phyloP scores from a whole-genome alignment of 2,888 invertebrate species.

The Coelinius sp. region DNA sequence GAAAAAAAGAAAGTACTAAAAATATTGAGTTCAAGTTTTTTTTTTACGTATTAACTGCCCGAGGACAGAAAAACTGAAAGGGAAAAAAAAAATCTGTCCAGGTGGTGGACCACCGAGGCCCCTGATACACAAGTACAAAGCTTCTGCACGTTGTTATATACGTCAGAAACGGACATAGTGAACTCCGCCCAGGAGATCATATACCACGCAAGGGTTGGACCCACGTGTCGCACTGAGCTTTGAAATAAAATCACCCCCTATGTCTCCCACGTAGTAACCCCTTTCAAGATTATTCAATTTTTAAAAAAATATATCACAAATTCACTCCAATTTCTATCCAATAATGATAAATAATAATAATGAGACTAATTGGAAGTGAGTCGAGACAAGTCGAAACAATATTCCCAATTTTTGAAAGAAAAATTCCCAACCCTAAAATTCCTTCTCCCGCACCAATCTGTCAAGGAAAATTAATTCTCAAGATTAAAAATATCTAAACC shows the following conservation, averaged over 20 bases:
- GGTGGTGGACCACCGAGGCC: constrained; percentile 55
- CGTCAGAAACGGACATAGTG: constrained; percentile 52
- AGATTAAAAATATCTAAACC: constrained; percentile 25
- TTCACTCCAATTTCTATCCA: no score
- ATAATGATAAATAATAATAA: no score
- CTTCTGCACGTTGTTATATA: not conserved
- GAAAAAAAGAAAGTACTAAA: no score
- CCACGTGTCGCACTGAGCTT: constrained; percentile 52
- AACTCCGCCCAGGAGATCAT: constrained; percentile 66
- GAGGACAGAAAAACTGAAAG: constrained; percentile 3
- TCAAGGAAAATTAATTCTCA: constrained; percentile 23
- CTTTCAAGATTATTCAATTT: not conserved
- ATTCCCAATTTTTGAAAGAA: no score
- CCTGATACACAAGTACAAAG: not conserved
- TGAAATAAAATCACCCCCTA: not conserved
- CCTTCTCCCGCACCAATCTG: no score
- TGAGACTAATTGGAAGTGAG: no score
- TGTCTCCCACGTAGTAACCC: not conserved
- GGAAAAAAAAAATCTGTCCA: constrained; percentile 51
- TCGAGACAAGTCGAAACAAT: no score
- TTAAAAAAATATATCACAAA: not conserved
- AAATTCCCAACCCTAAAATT: no score
- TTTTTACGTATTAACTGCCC: constrained; percentile 17
- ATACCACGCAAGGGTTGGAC: constrained; percentile 66
- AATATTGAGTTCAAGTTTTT: not conserved